These are phyloP conservation scores for Druceiella hillmani DNA, from an alignment of 2,888 invertebrate genomes.

Conservation along the genomic window DNA sequence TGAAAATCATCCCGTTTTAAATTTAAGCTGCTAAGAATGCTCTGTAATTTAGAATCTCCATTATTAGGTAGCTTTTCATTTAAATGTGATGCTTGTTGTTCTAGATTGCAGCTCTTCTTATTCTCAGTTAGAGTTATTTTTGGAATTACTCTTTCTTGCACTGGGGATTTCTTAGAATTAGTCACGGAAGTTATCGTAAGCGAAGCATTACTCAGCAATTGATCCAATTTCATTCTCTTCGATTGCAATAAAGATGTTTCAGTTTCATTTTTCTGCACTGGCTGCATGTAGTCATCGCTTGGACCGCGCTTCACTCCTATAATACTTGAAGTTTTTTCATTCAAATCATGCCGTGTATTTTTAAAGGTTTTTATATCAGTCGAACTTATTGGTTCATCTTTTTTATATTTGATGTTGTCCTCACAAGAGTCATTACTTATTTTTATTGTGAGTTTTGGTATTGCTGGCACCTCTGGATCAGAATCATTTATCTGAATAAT, in stretches of 20 bases:
- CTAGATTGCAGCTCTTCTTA: too few relatives aligned
- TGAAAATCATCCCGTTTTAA: constrained; percentile 38
- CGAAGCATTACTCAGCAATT: constrained; percentile 40
- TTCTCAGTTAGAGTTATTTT: too few relatives aligned
- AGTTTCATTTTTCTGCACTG: constrained; percentile 33
- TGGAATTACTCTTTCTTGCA: constrained; percentile 6
- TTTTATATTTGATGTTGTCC: constrained; percentile 25
- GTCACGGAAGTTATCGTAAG: constrained; percentile 38
- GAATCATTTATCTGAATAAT: constrained; percentile 9
- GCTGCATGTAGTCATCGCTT: too few relatives aligned
- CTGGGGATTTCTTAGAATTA: constrained; percentile 4
- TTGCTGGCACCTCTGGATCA: constrained; percentile 15
- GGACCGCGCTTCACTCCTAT: too few relatives aligned
- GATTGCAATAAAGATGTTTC: constrained; percentile 38
- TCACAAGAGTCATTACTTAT: too few relatives aligned
- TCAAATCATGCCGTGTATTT: too few relatives aligned
- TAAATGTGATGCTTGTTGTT: constrained; percentile 6
- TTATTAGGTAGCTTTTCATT: constrained; percentile 48
- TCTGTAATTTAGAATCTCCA: constrained; percentile 49
- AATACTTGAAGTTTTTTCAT: too few relatives aligned
- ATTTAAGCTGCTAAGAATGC: constrained; percentile 44
- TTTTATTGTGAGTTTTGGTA: constrained; percentile 26
- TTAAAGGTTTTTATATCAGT: constrained; percentile 28
- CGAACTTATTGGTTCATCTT: neutral
- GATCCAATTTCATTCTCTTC: constrained; percentile 43